phyloP scores from a whole-genome alignment of 1,140 invertebrate genomes.

The Aphelenchoides avenae region DNA sequence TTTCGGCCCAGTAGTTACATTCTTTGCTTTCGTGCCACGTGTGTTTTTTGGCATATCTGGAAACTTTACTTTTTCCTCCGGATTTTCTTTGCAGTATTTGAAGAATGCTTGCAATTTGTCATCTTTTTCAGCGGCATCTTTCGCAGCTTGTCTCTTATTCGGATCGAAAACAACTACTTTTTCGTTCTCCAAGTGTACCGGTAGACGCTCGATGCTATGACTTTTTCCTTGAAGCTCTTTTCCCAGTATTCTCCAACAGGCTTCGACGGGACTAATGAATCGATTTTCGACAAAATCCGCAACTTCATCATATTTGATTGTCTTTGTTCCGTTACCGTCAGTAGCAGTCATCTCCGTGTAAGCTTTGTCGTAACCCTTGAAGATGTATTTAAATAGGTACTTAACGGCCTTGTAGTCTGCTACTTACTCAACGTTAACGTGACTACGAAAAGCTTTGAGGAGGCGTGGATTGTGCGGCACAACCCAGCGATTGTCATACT shows the following conservation, averaged over 20 bases:
- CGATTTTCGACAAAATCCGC: conserved; percentile 12
- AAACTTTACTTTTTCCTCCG: background rate
- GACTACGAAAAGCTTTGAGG: conserved; percentile 12
- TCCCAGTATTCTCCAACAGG: conserved; percentile 28
- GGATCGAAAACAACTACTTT: conserved; percentile 20
- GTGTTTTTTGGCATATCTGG: too few relatives aligned
- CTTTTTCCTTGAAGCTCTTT: conserved; percentile 14
- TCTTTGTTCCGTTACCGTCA: conserved; percentile 10
- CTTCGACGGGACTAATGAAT: conserved; percentile 24
- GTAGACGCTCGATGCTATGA: conserved; percentile 2
- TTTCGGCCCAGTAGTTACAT: conserved; percentile 18
- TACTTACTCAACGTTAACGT: conserved; percentile 24
- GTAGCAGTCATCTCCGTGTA: background rate
- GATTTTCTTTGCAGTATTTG: background rate
- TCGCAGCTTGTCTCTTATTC: too few relatives aligned
- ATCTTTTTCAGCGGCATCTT: too few relatives aligned
- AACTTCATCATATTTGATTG: conserved; percentile 16
- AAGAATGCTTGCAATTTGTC: conserved; percentile 5
- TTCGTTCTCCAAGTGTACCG: conserved; percentile 27
- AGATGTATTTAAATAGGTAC: conserved; percentile 27
- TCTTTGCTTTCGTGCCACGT: conserved; percentile 18
- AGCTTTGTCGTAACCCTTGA: conserved; percentile 21
- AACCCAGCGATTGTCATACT: background rate
- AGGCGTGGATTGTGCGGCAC: conserved; percentile 19
- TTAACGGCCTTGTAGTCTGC: conserved; percentile 14